These are phyloP conservation scores for Rattus norvegicus DNA, from an alignment of 2,113 vertebrate species.

Conservation along the genomic window DNA sequence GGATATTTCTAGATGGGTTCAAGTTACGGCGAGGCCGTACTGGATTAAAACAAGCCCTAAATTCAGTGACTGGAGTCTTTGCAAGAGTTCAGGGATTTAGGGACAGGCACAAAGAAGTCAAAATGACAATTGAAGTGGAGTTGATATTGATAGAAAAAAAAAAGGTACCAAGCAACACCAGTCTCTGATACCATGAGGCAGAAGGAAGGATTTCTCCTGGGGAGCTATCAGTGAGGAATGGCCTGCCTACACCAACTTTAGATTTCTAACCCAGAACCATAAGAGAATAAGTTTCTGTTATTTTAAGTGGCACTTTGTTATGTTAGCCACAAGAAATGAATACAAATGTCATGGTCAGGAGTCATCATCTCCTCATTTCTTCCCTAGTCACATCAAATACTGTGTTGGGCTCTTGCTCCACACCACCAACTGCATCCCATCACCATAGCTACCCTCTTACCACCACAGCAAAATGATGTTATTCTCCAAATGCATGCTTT, in stretches of 20 bases:
- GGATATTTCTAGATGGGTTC: neutral
- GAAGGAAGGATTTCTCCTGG: neutral
- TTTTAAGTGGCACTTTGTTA: neutral
- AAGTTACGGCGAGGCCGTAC: neutral
- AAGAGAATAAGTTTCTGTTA: neutral
- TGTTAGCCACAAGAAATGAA: neutral
- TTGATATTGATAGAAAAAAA: neutral
- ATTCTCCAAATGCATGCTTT: neutral
- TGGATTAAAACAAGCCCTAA: neutral
- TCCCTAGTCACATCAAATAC: neutral
- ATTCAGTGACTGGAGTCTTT: neutral
- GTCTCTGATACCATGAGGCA: neutral
- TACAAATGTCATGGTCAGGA: neutral
- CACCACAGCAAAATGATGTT: neutral
- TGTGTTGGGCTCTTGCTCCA: neutral
- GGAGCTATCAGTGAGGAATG: neutral
- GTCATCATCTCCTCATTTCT: neutral
- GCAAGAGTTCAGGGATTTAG: neutral
- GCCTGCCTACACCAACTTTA: neutral
- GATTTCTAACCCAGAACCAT: neutral
- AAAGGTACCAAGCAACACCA: neutral
- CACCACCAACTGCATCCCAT: neutral
- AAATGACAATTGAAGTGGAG: neutral
- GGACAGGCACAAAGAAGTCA: neutral
- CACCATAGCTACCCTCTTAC: neutral